These are phyloP conservation scores for Chaenodraco wilsoni DNA, from an alignment of 2,797 vertebrate species.

Conservation along the genomic window DNA sequence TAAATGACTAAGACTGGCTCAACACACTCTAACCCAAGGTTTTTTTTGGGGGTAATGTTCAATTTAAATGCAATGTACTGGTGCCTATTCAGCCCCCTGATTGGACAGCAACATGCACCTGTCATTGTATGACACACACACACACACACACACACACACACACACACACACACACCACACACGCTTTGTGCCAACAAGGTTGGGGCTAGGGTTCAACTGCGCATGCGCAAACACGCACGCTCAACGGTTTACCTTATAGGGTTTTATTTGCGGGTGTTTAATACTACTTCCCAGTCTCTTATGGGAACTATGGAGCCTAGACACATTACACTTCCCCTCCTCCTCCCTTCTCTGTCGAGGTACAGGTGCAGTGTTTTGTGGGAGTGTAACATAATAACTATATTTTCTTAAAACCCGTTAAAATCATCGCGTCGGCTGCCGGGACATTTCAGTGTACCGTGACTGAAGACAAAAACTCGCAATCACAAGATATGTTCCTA, in stretches of 20 bases:
- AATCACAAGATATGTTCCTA: slow-evolving; percentile 11
- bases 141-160: too few species aligned
- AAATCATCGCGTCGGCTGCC: background rate
- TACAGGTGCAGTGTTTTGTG: slow-evolving; percentile 31
- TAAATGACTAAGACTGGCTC: background rate
- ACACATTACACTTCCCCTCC: background rate
- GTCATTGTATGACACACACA: background rate
- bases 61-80: background rate
- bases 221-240: slow-evolving; percentile 3
- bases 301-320: background rate
- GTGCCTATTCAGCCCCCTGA: background rate
- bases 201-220: slow-evolving; percentile 10
- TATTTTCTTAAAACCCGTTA: background rate
- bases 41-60: too few species aligned
- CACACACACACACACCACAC: too few species aligned
- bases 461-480: background rate
- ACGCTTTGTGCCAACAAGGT: slow-evolving; percentile 25
- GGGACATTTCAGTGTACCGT: background rate
- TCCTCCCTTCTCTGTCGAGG: background rate
- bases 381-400: background rate
- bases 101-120: background rate
- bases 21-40: background rate
- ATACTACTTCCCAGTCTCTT: too few species aligned
- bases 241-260: background rate
- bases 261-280: too few species aligned